These are phyloP conservation scores for Antigone vipio DNA, from an alignment of 2,113 vertebrate genomes.

Conservation along the genomic window DNA sequence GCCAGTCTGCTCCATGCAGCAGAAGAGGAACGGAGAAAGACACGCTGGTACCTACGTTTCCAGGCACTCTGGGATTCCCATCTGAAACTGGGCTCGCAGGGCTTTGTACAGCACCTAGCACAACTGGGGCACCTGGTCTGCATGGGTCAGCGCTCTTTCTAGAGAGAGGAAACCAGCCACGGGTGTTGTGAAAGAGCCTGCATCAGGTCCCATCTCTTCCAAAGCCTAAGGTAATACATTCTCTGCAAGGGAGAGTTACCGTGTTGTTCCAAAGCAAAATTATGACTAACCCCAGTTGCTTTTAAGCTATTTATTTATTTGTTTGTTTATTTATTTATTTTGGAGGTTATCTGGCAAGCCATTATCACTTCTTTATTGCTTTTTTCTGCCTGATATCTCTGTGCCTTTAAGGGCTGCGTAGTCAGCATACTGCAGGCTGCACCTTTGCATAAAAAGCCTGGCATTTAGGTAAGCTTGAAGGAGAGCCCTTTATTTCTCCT, in stretches of 20 bases:
- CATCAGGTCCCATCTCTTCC: neutral
- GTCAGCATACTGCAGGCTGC: neutral
- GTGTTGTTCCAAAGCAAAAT: neutral
- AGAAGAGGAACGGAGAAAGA: neutral
- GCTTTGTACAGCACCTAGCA: neutral
- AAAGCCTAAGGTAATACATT: neutral
- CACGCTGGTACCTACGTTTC: accelerated
- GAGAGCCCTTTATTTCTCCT: neutral
- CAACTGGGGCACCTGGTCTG: neutral
- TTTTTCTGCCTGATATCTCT: neutral
- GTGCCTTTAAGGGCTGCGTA: neutral
- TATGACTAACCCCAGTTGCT: neutral
- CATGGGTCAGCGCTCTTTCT: neutral
- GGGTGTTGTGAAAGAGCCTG: neutral
- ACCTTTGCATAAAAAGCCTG: neutral
- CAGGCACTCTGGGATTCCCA: neutral
- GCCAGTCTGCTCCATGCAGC: neutral
- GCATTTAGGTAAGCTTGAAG: neutral
- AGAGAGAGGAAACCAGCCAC: neutral
- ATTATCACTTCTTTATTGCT: neutral
- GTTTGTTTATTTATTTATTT: neutral
- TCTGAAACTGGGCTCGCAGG: neutral
- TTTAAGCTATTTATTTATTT: neutral
- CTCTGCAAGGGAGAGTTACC: neutral
- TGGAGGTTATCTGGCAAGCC: neutral